Evolutionary conservation across 92 coral and sea anemone species (phyloP).

Genomic region (Phenganax subtilis): DNA sequence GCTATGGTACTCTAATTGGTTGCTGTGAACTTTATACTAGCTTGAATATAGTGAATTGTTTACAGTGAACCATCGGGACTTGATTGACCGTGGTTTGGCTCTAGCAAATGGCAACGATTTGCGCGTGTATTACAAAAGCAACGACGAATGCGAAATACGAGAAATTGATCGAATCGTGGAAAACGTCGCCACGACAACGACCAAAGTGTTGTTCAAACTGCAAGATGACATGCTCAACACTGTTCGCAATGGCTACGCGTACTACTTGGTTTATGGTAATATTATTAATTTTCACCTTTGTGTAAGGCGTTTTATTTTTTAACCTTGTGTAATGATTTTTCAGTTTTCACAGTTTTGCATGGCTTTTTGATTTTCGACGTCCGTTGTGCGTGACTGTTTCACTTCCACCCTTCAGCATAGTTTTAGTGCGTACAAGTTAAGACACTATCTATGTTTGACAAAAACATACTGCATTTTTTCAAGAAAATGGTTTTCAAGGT

Average conservation of each 20-base stretch:
- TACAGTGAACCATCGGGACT: constrained; percentile 51
- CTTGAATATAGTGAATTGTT: not conserved
- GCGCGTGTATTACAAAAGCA: constrained; percentile 43
- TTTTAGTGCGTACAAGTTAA: too few relatives aligned
- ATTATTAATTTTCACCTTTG: not conserved
- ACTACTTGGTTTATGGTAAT: constrained; percentile 53
- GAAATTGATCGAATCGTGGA: constrained; percentile 55
- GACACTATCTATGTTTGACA: too few relatives aligned
- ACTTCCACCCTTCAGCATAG: too few relatives aligned
- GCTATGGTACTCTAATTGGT: not conserved
- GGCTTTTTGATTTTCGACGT: too few relatives aligned
- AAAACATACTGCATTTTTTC: too few relatives aligned
- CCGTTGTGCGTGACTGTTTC: too few relatives aligned
- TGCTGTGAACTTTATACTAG: too few relatives aligned
- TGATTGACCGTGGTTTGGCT: constrained; percentile 46
- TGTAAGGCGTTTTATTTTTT: too few relatives aligned
- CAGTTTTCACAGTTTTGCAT: too few relatives aligned
- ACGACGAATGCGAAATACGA: constrained; percentile 28
- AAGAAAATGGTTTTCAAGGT: too few relatives aligned
- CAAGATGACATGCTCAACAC: constrained; percentile 43
- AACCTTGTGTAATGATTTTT: too few relatives aligned
- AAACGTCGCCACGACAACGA: constrained; percentile 45
- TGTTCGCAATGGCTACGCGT: constrained; percentile 35
- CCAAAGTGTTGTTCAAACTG: constrained; percentile 42
- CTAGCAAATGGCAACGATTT: constrained; percentile 52